Conservation (phyloP, 2,888 invertebrate species). For the Unio pictorum region DNA sequence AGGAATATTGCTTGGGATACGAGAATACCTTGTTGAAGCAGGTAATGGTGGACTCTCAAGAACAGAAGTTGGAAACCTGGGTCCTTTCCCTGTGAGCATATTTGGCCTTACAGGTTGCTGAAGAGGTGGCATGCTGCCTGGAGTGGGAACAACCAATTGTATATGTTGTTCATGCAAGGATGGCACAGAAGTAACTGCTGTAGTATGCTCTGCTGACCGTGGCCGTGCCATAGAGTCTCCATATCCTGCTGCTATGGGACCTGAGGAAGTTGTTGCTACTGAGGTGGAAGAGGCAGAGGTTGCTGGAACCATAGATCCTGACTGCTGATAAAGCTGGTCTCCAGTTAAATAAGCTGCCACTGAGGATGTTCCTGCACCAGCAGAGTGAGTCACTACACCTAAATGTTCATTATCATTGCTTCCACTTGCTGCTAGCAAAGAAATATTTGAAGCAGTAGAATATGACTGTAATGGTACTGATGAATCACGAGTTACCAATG, state of each 20-base stretch:
- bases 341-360: slow-evolving; percentile 14
- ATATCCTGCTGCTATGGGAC: slow-evolving; percentile 24
- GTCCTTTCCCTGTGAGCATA: slow-evolving; percentile 14
- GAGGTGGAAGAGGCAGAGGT: slow-evolving; percentile 8
- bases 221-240: neutral
- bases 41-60: slow-evolving; percentile 5
- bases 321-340: too few relatives aligned
- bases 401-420: neutral
- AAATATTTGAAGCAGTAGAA: too few relatives aligned
- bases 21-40: slow-evolving; percentile 19
- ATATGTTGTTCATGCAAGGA: neutral
- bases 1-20: slow-evolving; percentile 38
- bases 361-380: slow-evolving; percentile 26
- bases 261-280: slow-evolving; percentile 23
- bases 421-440: too few relatives aligned
- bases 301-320: slow-evolving; percentile 7
- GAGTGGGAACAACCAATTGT: slow-evolving; percentile 3
- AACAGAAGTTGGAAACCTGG: slow-evolving; percentile 4
- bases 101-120: slow-evolving; percentile 18
- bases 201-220: slow-evolving; percentile 12
- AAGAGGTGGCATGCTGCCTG: slow-evolving; percentile 12
- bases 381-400: neutral
- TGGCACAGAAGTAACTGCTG: slow-evolving; percentile 2
- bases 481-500: neutral
- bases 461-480: too few relatives aligned